phyloP scores from a whole-genome alignment of 1,140 invertebrate genomes.

The Epicauta chinensis region DNA sequence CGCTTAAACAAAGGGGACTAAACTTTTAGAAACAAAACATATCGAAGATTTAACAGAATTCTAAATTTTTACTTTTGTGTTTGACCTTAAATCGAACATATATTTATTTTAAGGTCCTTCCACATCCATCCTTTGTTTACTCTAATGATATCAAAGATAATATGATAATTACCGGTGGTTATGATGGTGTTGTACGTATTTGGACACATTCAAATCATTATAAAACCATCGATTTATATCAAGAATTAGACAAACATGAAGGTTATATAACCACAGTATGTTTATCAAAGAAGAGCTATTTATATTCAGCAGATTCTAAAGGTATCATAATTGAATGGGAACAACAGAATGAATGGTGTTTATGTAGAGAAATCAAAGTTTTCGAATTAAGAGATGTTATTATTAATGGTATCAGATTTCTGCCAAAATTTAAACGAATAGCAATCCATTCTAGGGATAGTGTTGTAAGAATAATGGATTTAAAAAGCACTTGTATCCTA shows the following conservation, averaged over 20 bases:
- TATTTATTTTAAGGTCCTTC: constrained; percentile 28
- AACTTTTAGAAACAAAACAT: too few relatives aligned
- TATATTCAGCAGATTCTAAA: constrained; percentile 34
- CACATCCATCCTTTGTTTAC: constrained; percentile 37
- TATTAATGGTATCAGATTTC: constrained; percentile 37
- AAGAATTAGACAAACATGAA: constrained; percentile 33
- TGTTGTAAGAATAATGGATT: constrained; percentile 29
- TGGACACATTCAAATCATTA: constrained; percentile 22
- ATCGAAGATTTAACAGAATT: too few relatives aligned
- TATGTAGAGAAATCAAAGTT: constrained; percentile 30
- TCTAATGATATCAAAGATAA: constrained; percentile 29
- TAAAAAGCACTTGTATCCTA: constrained; percentile 24
- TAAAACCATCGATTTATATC: constrained; percentile 21
- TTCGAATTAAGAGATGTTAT: constrained; percentile 29
- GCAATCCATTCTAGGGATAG: constrained; percentile 36
- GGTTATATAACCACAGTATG: constrained; percentile 35
- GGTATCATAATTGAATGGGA: constrained; percentile 36
- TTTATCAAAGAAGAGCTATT: constrained; percentile 26
- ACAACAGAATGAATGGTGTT: constrained; percentile 24
- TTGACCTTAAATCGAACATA: too few relatives aligned
- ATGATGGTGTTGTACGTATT: constrained; percentile 34
- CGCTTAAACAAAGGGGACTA: too few relatives aligned
- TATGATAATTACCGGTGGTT: constrained; percentile 34
- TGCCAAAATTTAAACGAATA: constrained; percentile 29
- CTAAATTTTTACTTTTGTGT: too few relatives aligned